These are phyloP conservation scores for Lutra lutra DNA, from an alignment of 2,797 vertebrate species.

Conservation along the genomic window DNA sequence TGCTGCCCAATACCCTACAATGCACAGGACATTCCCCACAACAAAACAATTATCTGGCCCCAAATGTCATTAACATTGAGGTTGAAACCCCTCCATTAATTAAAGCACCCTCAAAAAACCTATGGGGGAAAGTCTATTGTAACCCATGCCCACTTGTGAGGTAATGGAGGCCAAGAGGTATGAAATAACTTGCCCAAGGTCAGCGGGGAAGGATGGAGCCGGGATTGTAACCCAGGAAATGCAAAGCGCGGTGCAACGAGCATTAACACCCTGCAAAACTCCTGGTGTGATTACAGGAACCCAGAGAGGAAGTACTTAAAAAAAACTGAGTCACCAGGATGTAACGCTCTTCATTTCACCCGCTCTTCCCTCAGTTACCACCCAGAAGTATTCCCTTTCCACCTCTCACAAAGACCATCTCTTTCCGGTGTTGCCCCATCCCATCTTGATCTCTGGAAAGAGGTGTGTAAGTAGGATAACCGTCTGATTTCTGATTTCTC, in stretches of 20 bases:
- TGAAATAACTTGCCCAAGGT: not conserved
- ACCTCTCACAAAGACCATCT: not conserved
- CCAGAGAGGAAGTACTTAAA: conserved; percentile 37
- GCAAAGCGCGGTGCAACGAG: not conserved
- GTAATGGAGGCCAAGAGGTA: not conserved
- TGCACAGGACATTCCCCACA: not conserved
- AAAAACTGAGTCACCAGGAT: not conserved
- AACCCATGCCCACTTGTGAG: not conserved
- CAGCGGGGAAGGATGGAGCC: not conserved
- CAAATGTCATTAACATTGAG: not conserved
- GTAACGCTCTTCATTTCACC: not conserved
- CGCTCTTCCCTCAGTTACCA: not conserved
- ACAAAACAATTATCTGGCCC: not conserved
- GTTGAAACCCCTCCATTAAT: not conserved
- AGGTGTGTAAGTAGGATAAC: not conserved
- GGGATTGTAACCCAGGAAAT: not conserved
- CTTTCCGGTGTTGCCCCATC: not conserved
- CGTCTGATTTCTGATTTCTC: not conserved
- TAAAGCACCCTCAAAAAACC: not conserved
- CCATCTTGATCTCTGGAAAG: not conserved
- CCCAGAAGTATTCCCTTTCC: not conserved
- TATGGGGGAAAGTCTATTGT: not conserved
- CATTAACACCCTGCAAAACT: not conserved
- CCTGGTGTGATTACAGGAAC: not conserved
- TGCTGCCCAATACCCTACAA: not conserved